phyloP scores from a whole-genome alignment of 2,113 vertebrate species.

The Aplodontia rufa region DNA sequence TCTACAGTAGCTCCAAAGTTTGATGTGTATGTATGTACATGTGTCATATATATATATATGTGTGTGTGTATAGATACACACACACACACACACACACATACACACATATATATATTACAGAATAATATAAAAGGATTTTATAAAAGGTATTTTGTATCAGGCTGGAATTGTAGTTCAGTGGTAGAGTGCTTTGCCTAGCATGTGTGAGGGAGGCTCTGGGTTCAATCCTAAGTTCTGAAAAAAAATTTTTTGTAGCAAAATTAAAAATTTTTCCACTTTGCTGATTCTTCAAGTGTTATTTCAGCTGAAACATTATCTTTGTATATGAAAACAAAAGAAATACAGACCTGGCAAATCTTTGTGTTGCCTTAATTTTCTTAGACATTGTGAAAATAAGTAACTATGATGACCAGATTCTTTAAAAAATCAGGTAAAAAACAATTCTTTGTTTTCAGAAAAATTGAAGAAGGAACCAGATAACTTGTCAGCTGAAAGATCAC shows the following conservation, averaged over 20 bases:
- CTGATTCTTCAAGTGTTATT: not conserved
- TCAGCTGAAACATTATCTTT: conserved; percentile 15
- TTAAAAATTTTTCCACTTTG: not conserved
- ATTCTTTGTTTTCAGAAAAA: not conserved
- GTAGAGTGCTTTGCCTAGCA: not conserved
- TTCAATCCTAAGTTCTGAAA: not conserved
- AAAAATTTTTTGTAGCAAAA: not conserved
- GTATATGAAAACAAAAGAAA: not conserved
- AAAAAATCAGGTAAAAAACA: not conserved
- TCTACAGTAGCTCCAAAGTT: not conserved
- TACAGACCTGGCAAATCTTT: not conserved
- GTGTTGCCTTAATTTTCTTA: not conserved
- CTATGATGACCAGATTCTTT: not conserved
- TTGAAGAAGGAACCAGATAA: not conserved
- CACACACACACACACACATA: too few species aligned
- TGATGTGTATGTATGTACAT: not conserved
- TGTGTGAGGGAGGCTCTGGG: not conserved
- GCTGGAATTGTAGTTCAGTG: not conserved
- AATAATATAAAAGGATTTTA: conserved; percentile 7
- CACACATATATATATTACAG: not conserved
- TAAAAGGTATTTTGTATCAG: not conserved
- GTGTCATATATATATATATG: not conserved
- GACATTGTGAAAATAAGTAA: not conserved
- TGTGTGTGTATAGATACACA: not conserved
- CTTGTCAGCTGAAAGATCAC: not conserved